Percentiles rank a stretch among this genome's conserved stretches.
Evolutionary conservation across 2,888 invertebrate genomes (phyloP).

Genomic region (Anaspis maculata): DNA sequence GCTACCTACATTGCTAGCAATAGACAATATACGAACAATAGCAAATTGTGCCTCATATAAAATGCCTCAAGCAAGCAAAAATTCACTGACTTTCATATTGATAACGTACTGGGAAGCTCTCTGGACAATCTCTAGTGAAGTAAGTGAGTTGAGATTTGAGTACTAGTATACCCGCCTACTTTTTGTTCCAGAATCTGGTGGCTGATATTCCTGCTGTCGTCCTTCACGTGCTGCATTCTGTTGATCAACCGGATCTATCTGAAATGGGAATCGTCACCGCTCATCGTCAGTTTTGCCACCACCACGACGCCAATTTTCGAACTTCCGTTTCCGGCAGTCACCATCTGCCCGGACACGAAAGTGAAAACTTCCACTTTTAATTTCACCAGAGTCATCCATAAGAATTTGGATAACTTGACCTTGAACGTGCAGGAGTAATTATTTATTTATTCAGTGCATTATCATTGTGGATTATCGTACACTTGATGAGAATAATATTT

Average conservation of each 20-base stretch:
- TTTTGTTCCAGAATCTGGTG: constrained; percentile 61
- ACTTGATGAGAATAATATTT: no score
- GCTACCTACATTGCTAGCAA: no score
- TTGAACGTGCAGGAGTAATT: constrained; percentile 11
- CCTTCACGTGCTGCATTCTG: constrained; percentile 47
- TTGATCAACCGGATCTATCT: constrained; percentile 55
- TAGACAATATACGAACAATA: no score
- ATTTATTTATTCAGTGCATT: background rate
- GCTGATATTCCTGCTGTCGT: constrained; percentile 37
- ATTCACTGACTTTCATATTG: no score
- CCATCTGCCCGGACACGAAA: constrained; percentile 19
- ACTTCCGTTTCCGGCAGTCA: constrained; percentile 38
- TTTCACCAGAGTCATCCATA: constrained; percentile 10
- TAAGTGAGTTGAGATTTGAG: constrained; percentile 7
- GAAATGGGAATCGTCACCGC: constrained; percentile 62
- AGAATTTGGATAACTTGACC: constrained; percentile 6
- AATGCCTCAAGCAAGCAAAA: no score
- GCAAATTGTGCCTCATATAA: no score
- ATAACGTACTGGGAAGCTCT: no score
- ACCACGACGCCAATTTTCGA: constrained; percentile 56
- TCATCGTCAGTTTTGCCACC: constrained; percentile 64
- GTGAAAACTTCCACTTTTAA: constrained; percentile 11
- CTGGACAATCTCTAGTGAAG: no score
- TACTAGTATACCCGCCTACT: no score
- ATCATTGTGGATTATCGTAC: no score